Base-by-base conservation (phyloP, 2,113 vertebrate species). In the Acanthisitta chloris region DNA sequence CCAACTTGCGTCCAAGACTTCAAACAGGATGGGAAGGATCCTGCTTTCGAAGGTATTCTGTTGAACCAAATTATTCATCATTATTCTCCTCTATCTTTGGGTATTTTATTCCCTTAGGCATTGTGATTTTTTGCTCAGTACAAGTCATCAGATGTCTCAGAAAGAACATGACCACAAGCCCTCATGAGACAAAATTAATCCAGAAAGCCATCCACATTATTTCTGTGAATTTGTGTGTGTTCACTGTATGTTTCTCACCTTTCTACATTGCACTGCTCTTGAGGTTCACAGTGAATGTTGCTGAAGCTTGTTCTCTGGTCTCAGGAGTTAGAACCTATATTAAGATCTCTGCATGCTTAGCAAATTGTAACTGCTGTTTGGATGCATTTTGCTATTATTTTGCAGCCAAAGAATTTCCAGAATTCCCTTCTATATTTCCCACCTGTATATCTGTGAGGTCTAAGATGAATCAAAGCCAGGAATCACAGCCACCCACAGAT, bases 301-400 rank as follows among this genome's bases (percentile, higher is more conserved):
- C n/a, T 15, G 13, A 3, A 21, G 12, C 59, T 34, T 42, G 2
- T 97, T 97, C 17, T 59, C 43, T n/a, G 5, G 2, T 55, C 26
- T 13, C 3, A 0, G 8, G 6, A 18, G 24, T 95, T 17, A 24
- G 0, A 8, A 9, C 5, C 2, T 93, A 26, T 49, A 4, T 97
- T 8, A 28, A 33, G 7, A 2, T 95, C 38, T 81, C 94, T 15
- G 54, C 38, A 16, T 84, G 69, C 43, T 34, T 98, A 49, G 97
- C 97, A 12, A 97, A 98, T 3, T 86, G 70, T 33, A 99, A 98
- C 91, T 98, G 98, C 86, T 98, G 98, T 73, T 94, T 98, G 62
- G 98, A 98, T 26, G 94, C 95, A 12, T 65, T 99, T 86, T 98
- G 97, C 87, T 98, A 98, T 95, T 98, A 98, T 73, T 98, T 97